Base-by-base conservation (phyloP, 1,140 invertebrate genomes). In the Dryas iulia region DNA sequence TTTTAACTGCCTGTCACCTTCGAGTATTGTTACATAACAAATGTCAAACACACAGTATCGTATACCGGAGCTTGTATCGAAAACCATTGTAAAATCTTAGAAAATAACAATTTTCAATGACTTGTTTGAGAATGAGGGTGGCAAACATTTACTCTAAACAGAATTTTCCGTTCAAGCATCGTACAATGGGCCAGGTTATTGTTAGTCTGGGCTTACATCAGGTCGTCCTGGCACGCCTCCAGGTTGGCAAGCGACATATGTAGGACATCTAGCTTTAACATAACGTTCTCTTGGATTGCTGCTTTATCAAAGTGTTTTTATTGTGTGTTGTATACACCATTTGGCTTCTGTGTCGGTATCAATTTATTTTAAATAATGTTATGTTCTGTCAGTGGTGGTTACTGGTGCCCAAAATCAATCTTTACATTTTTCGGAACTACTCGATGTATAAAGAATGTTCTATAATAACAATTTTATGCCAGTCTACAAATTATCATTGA, bases 231-330 rank as follows among this genome's bases (percentile, higher is more conserved):
- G 86, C 86, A 82, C 24, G 10, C 31, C 60, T 82, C 86, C 86
- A 88, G 83, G 66, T 77, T 80, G 79, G 76, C 76, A 82, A 63
- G 66, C 66, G 31, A 80, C 79, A 78, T 72, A 83, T 82, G 78
- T 84, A 82, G 78, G 77, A 76, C 77, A 78, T 70, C 74, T 74
- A 75, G 71, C 79, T 79, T 78, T 79, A 71, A 78, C 78, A 72
- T 77, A 73, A 79, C 68, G 72, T 67, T 61, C 31, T 59, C 58
- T 68, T 68, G 58, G 39, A 67, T 59, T 28, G 54, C 60, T 58
- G 65, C 52, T 72, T 70, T 28, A 67, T 71, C 18, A 53, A 61
- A 58, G 62, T 72, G 35, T 74, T 64, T 67, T 65, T 71, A 66
- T 52, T 62, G 57, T 64, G 39, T 1, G 7, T 10, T 47, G 39